These are phyloP conservation scores for Procapra przewalskii DNA, from an alignment of 2,113 vertebrate genomes.

Conservation along the genomic window DNA sequence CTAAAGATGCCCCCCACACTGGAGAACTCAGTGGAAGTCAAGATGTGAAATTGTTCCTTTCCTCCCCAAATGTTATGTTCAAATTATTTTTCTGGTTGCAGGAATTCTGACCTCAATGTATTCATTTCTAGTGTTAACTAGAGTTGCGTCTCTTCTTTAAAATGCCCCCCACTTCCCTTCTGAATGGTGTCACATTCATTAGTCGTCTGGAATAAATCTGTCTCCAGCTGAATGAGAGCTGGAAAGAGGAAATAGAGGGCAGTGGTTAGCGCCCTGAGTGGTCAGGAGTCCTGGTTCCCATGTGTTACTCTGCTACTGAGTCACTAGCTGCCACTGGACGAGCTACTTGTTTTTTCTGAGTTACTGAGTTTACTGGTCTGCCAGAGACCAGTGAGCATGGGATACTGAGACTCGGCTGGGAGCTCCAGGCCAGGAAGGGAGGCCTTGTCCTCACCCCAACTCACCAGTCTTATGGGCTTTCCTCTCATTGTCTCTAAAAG, in stretches of 20 bases:
- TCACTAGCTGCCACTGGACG: background rate
- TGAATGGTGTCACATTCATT: background rate
- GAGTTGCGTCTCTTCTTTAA: background rate
- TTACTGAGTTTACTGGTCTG: background rate
- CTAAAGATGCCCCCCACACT: background rate
- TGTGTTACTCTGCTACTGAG: conserved; percentile 13
- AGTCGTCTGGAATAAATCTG: background rate
- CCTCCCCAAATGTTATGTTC: background rate
- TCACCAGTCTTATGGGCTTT: background rate
- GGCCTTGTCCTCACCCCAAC: fast-evolving
- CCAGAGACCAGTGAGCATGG: background rate
- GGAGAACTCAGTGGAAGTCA: background rate
- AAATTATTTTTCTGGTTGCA: background rate
- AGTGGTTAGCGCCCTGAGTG: background rate
- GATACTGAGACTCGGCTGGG: background rate
- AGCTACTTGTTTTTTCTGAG: background rate
- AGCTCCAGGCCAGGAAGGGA: background rate
- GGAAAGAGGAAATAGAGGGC: conserved; percentile 34
- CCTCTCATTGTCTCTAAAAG: background rate
- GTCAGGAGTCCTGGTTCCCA: conserved; percentile 13
- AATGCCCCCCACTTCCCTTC: background rate
- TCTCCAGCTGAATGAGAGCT: background rate
- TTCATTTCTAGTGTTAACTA: background rate
- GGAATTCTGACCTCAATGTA: background rate
- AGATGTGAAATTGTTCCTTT: background rate